Evolutionary conservation across 2,113 vertebrate genomes (phyloP), one percentile per base, ranked within the genome.

Genomic region (Passerina amoena): DNA sequence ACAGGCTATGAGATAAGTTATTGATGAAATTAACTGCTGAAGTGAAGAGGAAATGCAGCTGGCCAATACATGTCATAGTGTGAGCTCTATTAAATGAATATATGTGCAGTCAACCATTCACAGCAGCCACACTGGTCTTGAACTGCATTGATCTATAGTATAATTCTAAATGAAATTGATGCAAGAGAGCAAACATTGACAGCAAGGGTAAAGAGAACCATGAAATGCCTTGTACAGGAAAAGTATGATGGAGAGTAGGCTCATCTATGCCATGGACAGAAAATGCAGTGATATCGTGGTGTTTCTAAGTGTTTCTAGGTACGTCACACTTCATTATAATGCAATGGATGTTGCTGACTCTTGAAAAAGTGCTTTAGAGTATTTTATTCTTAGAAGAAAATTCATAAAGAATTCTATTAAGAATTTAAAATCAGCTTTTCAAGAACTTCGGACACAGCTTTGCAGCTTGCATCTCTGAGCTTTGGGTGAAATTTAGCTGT

Each of bases 111-210:
- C 97, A 97, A 90, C 95, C 95, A 86, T 97, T 97, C 97, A 95
- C 82, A 91, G 88, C 95, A 96, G 97, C 98, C 97, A 97, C 97
- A 96, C 97, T 98, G 98, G 98, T 98, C 98, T 97, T 98, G 98
- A 99, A 98, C 98, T 97, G 97, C 98, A 99, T 99, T 98, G 98
- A 99, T 99, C 98, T 97, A 94, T 98, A 97, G 98, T 98, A 98
- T 99, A 98, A 99, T 99, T 99, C 98, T 98, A 98, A 98, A 99
- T 99, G 97, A 98, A 99, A 98, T 97, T 98, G 98, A 99, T 99
- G 98, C 98, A 98, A 98, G 98, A 98, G 98, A 98, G 97, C 98
- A 98, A 88, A 96, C 98, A 98, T 98, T 98, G 98, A 98, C 98
- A 99, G 98, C 98, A 98, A 98, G 97, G 98, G 98, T 98, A 99